Conservation (phyloP, 1,140 invertebrate genomes). For the Tachypleus tridentatus region DNA sequence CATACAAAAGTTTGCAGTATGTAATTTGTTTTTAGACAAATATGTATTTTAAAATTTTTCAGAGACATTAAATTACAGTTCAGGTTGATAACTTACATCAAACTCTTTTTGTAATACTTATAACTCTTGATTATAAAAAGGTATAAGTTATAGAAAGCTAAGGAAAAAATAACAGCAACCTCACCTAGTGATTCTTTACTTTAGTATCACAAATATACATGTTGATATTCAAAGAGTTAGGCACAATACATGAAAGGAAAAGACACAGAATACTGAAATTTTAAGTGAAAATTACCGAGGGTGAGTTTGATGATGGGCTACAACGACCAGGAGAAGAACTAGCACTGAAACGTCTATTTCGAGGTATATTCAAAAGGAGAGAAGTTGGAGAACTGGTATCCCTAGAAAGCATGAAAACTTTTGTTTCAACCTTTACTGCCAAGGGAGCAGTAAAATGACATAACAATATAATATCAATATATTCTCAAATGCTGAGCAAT, state of each 20-base stretch:
- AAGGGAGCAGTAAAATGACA: too few species aligned
- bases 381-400: conserved; percentile 40
- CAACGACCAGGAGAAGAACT: conserved; percentile 53
- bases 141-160: too few species aligned
- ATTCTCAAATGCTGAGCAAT: too few species aligned
- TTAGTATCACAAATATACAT: neutral
- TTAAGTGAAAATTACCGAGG: conserved; percentile 35
- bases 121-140: neutral
- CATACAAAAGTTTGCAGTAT: too few species aligned
- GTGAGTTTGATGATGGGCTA: conserved; percentile 32
- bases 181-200: neutral
- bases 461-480: too few species aligned
- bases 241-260: neutral
- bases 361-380: conserved; percentile 44
- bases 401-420: neutral
- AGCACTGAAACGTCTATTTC: conserved; percentile 66
- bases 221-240: neutral
- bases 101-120: neutral
- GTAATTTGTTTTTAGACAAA: too few species aligned
- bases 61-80: neutral
- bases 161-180: neutral
- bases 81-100: neutral
- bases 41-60: neutral
- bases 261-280: neutral
- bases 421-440: too few species aligned